Percentiles rank a stretch among this genome's conserved stretches.
Evolutionary conservation across 2,888 invertebrate genomes (phyloP).

Genomic region (Uloborus plumipes): DNA sequence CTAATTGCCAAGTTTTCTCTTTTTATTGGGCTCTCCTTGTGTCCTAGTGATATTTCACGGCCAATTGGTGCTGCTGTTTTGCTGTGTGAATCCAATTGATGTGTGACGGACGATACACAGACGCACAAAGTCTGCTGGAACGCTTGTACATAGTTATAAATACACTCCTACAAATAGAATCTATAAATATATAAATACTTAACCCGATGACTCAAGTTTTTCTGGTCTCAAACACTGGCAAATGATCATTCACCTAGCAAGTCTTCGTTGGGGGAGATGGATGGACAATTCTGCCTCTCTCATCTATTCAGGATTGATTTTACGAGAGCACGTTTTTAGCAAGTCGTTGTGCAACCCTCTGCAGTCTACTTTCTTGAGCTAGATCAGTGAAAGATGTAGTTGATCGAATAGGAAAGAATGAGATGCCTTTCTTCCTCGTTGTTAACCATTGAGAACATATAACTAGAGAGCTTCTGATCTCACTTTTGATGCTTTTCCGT

Average conservation of each 20-base stretch:
- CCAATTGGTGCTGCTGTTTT: constrained; percentile 49
- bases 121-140: constrained; percentile 58
- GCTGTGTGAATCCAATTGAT: constrained; percentile 33
- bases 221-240: constrained; percentile 60
- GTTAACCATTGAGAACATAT: too few species aligned
- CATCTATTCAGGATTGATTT: too few species aligned
- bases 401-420: too few species aligned
- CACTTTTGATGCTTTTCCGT: too few species aligned
- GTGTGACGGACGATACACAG: constrained; percentile 40
- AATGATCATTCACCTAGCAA: background rate
- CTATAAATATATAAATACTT: constrained; percentile 64
- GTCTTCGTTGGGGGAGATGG: too few species aligned
- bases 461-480: too few species aligned
- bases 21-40: constrained; percentile 49
- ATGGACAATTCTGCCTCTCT: too few species aligned
- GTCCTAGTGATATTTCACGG: constrained; percentile 43
- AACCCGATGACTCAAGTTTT: constrained; percentile 38
- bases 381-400: too few species aligned
- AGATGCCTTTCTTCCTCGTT: too few species aligned
- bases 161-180: constrained; percentile 60
- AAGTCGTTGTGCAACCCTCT: too few species aligned
- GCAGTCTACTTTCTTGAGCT: too few species aligned
- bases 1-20: constrained; percentile 60
- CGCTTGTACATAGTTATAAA: constrained; percentile 62
- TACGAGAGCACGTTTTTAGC: too few species aligned